Evolutionary conservation across 2,113 vertebrate genomes (phyloP), one percentile per base, ranked within the genome.

Genomic region (Noturus placidus): DNA sequence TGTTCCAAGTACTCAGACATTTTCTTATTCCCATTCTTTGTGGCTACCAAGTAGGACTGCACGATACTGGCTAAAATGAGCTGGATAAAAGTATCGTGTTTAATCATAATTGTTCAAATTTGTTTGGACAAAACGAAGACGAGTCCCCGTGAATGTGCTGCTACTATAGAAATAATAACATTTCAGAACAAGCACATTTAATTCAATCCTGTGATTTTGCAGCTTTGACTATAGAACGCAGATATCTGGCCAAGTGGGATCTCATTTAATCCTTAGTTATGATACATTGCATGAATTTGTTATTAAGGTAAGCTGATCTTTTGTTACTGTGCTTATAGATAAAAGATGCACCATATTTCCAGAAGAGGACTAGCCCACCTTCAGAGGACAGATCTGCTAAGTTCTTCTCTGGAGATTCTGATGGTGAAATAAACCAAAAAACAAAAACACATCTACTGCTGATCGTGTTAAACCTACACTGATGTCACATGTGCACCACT

Each of bases 341-440:
- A 86, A 97, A 97, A 87, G 98, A 99, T 89, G 95, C 96, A 4
- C 96, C 98, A 0, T 99, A 99, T 94, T 99, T 99, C 91, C 98
- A 99, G 91, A 97, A 98, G 93, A 97, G 96, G 94, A 96, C 96
- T 8, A 92, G 96, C 83, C 96, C 97, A n/a, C 96, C 96, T 0
- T 95, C 95, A 52, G 98, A 99, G 74, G 98, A 99, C 65, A 95
- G 95, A 85, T 95, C 95, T 78, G 80, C 95, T 80, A 94, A 92
- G 83, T 94, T 96, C 85, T 96, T 97, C 86, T 94, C 96, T 78
- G 94, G 96, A 5, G 97, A 98, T 54, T 92, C 93, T 88, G 97
- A 96, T 35, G 94, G 95, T 96, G 92, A 92, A 46, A 46, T 46
- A 46, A 46, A 5, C 6, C 42, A 46, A 6, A 46, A 46, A 46